Percentiles rank a stretch among this genome's conserved stretches.
Conservation (phyloP, 2,888 invertebrate genomes). For the Orthonevra nobilis region DNA sequence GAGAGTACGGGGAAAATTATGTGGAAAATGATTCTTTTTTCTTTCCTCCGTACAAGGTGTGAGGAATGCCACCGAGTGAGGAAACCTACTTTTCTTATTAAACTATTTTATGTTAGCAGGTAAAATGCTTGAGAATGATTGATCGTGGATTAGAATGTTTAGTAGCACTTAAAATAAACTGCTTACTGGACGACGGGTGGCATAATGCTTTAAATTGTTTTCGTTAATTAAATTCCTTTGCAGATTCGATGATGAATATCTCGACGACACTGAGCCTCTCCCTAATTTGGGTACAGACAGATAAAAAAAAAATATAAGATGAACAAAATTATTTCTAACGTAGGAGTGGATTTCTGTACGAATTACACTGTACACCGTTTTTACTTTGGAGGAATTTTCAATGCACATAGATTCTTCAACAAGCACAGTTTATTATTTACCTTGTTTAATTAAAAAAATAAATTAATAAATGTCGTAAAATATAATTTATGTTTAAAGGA, state of each 20-base stretch:
- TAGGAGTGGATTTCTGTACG: conserved; percentile 38
- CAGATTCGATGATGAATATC: conserved; percentile 40
- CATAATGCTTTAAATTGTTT: no score
- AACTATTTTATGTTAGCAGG: conserved; percentile 17
- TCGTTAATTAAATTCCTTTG: conserved; percentile 39
- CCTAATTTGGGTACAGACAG: conserved; percentile 61
- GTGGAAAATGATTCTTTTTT: conserved; percentile 33
- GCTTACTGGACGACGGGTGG: conserved; percentile 68
- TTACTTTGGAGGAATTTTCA: not conserved
- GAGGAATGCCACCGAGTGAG: conserved; percentile 36
- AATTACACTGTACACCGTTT: conserved; percentile 4
- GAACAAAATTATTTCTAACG: conserved; percentile 29
- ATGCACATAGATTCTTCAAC: not conserved
- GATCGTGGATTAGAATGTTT: conserved; percentile 50
- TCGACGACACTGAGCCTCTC: conserved; percentile 57
- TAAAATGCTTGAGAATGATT: conserved; percentile 41
- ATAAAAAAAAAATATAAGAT: conserved; percentile 26
- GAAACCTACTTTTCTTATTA: conserved; percentile 23
- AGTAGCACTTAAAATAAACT: conserved; percentile 35
- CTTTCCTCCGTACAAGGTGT: conserved; percentile 46
- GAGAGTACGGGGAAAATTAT: conserved; percentile 17
- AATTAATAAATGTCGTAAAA: conserved; percentile 30
- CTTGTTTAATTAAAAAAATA: conserved; percentile 33
- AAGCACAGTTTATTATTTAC: conserved; percentile 37
- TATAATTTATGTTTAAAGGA: not conserved